Evolutionary conservation across 2,797 vertebrate genomes (phyloP), one percentile per base, ranked within the genome.

Genomic region (Pangasius djambal): DNA sequence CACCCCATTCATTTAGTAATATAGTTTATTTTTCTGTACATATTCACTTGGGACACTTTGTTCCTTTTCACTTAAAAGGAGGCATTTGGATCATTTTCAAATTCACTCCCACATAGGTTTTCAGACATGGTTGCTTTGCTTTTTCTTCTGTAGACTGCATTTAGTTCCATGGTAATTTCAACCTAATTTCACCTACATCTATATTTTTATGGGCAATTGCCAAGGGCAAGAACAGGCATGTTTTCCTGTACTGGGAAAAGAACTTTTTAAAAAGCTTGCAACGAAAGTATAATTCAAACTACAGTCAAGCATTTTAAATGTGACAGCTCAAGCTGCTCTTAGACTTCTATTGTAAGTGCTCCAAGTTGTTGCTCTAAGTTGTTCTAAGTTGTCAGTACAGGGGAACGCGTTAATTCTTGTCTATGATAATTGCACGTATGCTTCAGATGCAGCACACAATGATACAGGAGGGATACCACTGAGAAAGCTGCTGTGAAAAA

Each of bases 81-180:
- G 50, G 20, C 1, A 2, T 40, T 28, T 28, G 10, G 12, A 16
- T n/a, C 13, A 63, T 28, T 63, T 83, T 61, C 22, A 44, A 61
- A 15, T 28, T 28, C 37, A 25, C 5, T 44, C 22, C 57, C 34
- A 44, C 22, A 28, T 10, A 28, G n/a, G 1, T 12, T 59, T 37
- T 37, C 4, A 1, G 20, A 57, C 10, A 0, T 1, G 0, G 20
- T 6, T 59, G 2, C 31, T 13, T 0, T 7, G 18, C 22, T 22
- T 25, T 25, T 13, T 8, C 52, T 37, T 81, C 13, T 16, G 48
- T 0, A 52, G 2, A 75, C 69, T 8, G 2, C 16, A 20, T 20
- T 20, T 57, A 57, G 70, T 72, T 20, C 6, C 48, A n/a, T 48
- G 20, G 4, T 2, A 0, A 31, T 20, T 55, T 79, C 50, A 31